These are phyloP conservation scores for Hyperopisus bebe DNA, from an alignment of 2,113 vertebrate species.

Conservation along the genomic window DNA sequence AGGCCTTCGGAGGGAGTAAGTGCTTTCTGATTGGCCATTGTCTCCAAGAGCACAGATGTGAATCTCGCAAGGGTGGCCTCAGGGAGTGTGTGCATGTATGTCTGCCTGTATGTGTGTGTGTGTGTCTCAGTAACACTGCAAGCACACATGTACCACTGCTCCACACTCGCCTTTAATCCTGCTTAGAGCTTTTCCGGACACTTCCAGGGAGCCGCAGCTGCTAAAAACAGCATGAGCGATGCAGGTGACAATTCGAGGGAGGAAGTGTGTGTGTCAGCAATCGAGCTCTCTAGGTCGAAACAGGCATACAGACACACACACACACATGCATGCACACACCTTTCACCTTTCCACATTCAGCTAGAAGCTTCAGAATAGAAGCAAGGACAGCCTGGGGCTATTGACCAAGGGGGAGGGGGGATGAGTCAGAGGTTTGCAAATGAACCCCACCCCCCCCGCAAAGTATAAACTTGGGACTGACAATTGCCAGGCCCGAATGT, in stretches of 20 bases:
- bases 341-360: neutral
- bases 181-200: neutral
- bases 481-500: slow-evolving; percentile 14
- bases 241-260: neutral
- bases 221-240: neutral
- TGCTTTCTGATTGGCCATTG: slow-evolving; percentile 14
- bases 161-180: neutral
- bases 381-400: neutral
- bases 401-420: neutral
- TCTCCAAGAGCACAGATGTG: neutral
- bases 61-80: neutral
- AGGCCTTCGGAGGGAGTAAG: slow-evolving; percentile 5
- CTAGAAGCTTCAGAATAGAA: neutral
- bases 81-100: neutral
- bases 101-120: neutral
- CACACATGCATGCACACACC: neutral
- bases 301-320: neutral
- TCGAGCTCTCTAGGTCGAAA: neutral
- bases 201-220: neutral
- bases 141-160: neutral
- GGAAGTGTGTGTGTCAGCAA: neutral
- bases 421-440: slow-evolving; percentile 20
- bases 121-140: neutral
- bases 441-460: slow-evolving; percentile 19
- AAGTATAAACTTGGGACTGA: slow-evolving; percentile 24